Evolutionary conservation across 1,140 invertebrate genomes (phyloP), one percentile per base, ranked within the genome.

Genomic region (Phenacoccus solenopsis): DNA sequence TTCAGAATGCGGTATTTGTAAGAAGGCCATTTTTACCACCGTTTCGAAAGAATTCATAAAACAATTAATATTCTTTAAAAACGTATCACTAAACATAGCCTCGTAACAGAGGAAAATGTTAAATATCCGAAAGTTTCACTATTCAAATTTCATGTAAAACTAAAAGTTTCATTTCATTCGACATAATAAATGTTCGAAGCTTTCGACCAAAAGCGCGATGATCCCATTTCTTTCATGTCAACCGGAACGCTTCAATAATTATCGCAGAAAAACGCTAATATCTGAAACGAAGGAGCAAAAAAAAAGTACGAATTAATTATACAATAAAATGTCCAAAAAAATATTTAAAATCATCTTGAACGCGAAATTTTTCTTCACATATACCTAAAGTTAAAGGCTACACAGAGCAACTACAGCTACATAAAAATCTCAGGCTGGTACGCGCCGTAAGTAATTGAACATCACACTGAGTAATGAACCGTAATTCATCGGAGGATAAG

Each of bases 1-100:
- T 22, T 73, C 74, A 68, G 74, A 75, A 72, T 74, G 74, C 22
- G 74, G 72, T 61, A 75, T 72, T 56, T 74, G 74, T 22, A 75
- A 70, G 28, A 75, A 74, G 57, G 74, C 72, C 74, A 74, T 38
- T 38, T 32, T 49, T n/a, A 56, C 38, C 30, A 38, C 68, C 10
- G 38, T 69, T 64, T 64, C 59, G 59, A 64, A 64, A 24, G 59
- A 25, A 64, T 64, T 24, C 59, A 64, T 64, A 64, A 64, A 64
- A 64, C 59, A 64, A 64, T 64, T 64, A 64, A 64, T 64, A 10
- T 64, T 64, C 59, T 64, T 64, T 64, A 64, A 64, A 64, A 64
- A 64, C 13, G 59, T 64, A 25, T 64, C 25, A 3, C 10, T 64
- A 16, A 64, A 64, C 59, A 64, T 64, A 64, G 59, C 59, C 59